Evolutionary conservation across 2,888 invertebrate species (phyloP), one percentile per base, ranked within the genome.

Genomic region (Stenodema calcarata): DNA sequence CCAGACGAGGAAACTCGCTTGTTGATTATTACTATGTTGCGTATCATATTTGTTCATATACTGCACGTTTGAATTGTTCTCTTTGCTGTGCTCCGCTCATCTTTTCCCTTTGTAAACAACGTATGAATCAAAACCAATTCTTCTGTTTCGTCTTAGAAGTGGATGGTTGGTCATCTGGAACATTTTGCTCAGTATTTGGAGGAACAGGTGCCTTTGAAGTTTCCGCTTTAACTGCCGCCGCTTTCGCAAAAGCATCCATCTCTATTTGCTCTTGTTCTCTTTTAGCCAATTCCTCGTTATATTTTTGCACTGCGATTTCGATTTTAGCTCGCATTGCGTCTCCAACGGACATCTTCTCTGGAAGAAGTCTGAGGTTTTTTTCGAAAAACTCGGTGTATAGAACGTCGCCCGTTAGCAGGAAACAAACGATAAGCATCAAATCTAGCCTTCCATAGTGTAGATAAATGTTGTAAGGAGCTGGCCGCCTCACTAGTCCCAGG

Each of bases 311-410:
- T 0, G 70, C 44, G 7, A 27, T 28, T 73, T 84, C 84, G 16
- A 84, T 47, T 75, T 47, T 70, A 6, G 73, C 47, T 0, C 84
- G 23, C 18, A 42, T 73, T 12, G 84, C 73, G 73, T 84, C 75
- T 44, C 84, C 84, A 7, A 84, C 62, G 11, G 84, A 73, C 73
- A n/a, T 47, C 18, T 84, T 44, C 42, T 84, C 84, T 3, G 73
- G 84, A 1, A 84, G 16, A 2, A 84, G 2, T 11, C 84, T 42
- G 9, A 47, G n/a, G 42, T 84, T 75, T 12, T 41, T 28, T n/a
- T 84, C 84, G 84, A 44, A 73, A 28, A 84, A 84, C 44, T 84
- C 84, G 12, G 44, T 73, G 50, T 84, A 84, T 12, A 84, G 1
- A 12, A 73, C 28, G 47, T 84, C 84, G n/a, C 14, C 73, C 27